phyloP scores from a whole-genome alignment of 2,113 vertebrate genomes.

The Charina bottae region DNA sequence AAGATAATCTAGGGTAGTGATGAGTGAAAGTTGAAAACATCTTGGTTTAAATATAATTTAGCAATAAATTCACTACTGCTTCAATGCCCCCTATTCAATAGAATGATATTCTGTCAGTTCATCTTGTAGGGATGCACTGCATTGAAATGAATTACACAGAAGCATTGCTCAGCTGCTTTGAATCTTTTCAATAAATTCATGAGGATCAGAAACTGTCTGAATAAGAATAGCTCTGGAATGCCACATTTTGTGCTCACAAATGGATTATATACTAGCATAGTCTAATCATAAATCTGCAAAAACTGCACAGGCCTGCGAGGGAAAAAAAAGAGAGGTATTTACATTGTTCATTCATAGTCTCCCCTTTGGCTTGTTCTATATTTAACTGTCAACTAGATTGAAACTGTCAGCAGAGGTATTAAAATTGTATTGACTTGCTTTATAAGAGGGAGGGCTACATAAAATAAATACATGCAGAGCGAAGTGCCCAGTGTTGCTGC shows the following conservation, averaged over 20 bases:
- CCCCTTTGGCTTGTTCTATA: slow-evolving; percentile 51
- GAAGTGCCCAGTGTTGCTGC: slow-evolving; percentile 33
- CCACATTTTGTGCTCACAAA: neutral
- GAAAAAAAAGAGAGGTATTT: slow-evolving; percentile 24
- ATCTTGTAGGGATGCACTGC: neutral
- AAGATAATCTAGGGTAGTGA: neutral
- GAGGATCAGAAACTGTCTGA: neutral
- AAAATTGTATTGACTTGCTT: slow-evolving; percentile 62
- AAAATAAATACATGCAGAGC: slow-evolving; percentile 46
- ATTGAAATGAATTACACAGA: neutral
- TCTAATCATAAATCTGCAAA: neutral
- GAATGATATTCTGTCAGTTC: neutral
- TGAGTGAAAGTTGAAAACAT: neutral
- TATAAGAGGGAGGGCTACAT: slow-evolving; percentile 40
- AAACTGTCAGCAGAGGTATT: slow-evolving; percentile 49
- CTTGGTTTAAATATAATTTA: neutral
- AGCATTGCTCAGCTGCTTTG: neutral
- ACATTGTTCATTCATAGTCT: slow-evolving; percentile 29
- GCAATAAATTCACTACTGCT: neutral
- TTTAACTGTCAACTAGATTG: slow-evolving; percentile 55
- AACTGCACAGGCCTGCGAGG: neutral
- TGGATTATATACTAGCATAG: neutral
- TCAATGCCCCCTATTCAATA: neutral
- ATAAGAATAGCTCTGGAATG: neutral
- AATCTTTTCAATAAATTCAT: neutral